Evolutionary conservation across 2,888 invertebrate genomes (phyloP).

Genomic region (Kuschelorhynchus macadamiae): DNA sequence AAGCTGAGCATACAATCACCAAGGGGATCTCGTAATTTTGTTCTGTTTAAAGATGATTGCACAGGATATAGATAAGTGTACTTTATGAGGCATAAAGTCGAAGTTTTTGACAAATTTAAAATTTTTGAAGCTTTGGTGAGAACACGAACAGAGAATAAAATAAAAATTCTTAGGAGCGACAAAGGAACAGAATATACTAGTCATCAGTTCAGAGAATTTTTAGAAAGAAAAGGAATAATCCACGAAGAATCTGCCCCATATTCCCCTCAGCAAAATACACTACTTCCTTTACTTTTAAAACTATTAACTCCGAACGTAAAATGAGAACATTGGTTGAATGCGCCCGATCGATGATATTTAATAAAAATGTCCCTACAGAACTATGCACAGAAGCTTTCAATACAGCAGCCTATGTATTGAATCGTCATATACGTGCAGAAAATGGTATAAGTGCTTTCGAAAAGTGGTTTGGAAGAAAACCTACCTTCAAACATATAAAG

Average conservation of each 20-base stretch:
- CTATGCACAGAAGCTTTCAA: too few species aligned
- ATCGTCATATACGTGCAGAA: too few species aligned
- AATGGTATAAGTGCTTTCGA: too few species aligned
- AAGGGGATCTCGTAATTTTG: conserved; percentile 46
- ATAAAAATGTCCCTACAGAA: too few species aligned
- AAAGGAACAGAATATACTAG: conserved; percentile 37
- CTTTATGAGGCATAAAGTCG: conserved; percentile 35
- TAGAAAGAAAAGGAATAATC: conserved; percentile 27
- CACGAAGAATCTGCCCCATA: conserved; percentile 8
- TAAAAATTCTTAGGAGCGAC: conserved; percentile 27
- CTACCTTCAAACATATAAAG: too few species aligned
- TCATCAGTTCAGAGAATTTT: conserved; percentile 17
- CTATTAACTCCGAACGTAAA: conserved; percentile 22
- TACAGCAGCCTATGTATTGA: too few species aligned
- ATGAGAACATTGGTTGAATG: too few species aligned
- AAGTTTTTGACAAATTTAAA: conserved; percentile 21
- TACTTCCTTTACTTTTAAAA: too few species aligned
- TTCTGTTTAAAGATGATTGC: conserved; percentile 8
- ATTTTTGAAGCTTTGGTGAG: conserved; percentile 20
- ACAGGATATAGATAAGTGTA: conserved; percentile 29
- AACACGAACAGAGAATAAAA: conserved; percentile 18
- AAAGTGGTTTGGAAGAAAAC: too few species aligned
- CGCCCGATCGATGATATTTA: too few species aligned
- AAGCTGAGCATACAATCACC: conserved; percentile 29
- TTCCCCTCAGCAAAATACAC: conserved; percentile 24